These are phyloP conservation scores for Mola mola DNA, from an alignment of 2,113 vertebrate genomes.

Conservation along the genomic window DNA sequence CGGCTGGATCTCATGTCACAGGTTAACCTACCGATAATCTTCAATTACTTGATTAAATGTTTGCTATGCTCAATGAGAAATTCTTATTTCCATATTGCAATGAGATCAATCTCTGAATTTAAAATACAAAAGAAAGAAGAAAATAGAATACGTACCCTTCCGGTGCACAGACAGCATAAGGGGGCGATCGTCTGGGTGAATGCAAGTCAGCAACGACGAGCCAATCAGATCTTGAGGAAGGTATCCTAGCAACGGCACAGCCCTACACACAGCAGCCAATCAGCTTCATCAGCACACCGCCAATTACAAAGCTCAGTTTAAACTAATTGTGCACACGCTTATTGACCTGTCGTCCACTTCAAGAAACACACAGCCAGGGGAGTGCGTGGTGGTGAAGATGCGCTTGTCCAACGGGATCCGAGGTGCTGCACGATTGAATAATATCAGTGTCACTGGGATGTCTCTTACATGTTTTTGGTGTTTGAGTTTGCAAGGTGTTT, in stretches of 20 bases:
- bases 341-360: slow-evolving; percentile 91
- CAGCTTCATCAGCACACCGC: neutral
- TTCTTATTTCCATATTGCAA: too few relatives aligned
- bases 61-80: too few relatives aligned
- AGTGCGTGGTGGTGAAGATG: slow-evolving; percentile 94
- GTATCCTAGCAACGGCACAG: slow-evolving; percentile 91
- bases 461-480: too few relatives aligned
- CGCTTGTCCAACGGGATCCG: slow-evolving; percentile 90
- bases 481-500: too few relatives aligned
- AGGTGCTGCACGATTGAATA: slow-evolving; percentile 79
- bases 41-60: too few relatives aligned
- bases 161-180: slow-evolving; percentile 88
- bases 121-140: too few relatives aligned
- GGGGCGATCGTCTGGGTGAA: slow-evolving; percentile 88
- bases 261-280: slow-evolving; percentile 74
- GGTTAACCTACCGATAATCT: too few relatives aligned
- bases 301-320: neutral
- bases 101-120: too few relatives aligned
- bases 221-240: slow-evolving; percentile 92
- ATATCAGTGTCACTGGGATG: slow-evolving; percentile 8
- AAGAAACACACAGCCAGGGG: slow-evolving; percentile 90
- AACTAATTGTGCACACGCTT: neutral
- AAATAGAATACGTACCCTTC: slow-evolving; percentile 82
- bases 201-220: slow-evolving; percentile 83
- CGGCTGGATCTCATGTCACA: too few relatives aligned